Percentiles rank a stretch among this genome's conserved stretches.
Conservation (phyloP, 2,113 vertebrate species). For the Willisornis vidua region DNA sequence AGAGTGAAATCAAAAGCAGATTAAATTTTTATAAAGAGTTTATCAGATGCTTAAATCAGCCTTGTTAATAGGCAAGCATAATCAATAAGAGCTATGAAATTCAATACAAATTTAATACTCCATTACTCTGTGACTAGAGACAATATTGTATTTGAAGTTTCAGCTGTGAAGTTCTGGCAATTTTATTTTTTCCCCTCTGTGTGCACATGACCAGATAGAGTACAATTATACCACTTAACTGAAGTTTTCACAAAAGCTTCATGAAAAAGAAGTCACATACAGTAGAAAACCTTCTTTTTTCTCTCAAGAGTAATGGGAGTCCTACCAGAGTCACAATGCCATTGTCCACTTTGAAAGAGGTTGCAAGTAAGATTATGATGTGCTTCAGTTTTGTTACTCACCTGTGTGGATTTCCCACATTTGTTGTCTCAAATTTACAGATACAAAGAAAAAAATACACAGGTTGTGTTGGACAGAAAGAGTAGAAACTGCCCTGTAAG, state of each 20-base stretch:
- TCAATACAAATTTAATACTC: background rate
- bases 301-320: background rate
- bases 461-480: background rate
- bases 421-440: background rate
- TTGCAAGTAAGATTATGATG: background rate
- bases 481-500: background rate
- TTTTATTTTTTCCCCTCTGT: background rate
- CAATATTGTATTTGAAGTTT: background rate
- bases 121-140: background rate
- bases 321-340: accelerated
- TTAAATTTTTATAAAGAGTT: background rate
- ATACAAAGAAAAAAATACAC: background rate
- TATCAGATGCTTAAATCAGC: background rate
- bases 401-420: accelerated
- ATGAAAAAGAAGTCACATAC: background rate
- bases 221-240: background rate
- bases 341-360: background rate
- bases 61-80: conserved; percentile 3
- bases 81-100: conserved; percentile 20
- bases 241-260: background rate
- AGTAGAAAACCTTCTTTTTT: accelerated
- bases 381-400: background rate
- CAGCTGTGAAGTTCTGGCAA: background rate
- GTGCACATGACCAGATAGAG: background rate
- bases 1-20: conserved; percentile 6